Percentiles rank a stretch among this genome's conserved stretches.
These are phyloP conservation scores for Halyomorpha halys DNA, from an alignment of 1,140 invertebrate genomes.

Conservation along the genomic window DNA sequence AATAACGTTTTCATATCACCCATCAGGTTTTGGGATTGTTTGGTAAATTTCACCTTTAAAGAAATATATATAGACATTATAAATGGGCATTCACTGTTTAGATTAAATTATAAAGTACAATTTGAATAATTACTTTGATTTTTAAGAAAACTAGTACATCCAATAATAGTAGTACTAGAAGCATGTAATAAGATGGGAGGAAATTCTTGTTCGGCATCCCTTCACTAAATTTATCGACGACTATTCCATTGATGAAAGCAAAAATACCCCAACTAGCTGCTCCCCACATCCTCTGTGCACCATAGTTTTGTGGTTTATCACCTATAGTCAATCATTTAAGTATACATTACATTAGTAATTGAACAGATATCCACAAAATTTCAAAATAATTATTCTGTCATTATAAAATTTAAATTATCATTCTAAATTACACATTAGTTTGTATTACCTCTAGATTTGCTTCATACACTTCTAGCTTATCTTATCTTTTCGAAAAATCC, in stretches of 20 bases:
- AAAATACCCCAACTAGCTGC: constrained; percentile 69
- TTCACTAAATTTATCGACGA: constrained; percentile 48
- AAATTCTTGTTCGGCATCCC: neutral
- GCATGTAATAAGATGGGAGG: neutral
- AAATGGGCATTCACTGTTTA: too few species aligned
- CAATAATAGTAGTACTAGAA: neutral
- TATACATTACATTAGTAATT: too few species aligned
- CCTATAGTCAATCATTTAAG: constrained; percentile 35
- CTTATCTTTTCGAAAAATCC: too few species aligned
- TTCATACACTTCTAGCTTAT: too few species aligned
- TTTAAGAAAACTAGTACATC: neutral
- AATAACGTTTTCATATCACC: constrained; percentile 35
- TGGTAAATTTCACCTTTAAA: neutral
- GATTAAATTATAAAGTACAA: too few species aligned
- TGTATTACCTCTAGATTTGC: too few species aligned
- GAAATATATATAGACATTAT: too few species aligned
- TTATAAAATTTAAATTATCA: too few species aligned
- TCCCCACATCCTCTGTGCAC: constrained; percentile 72
- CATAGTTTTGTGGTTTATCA: constrained; percentile 55
- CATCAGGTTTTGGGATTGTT: neutral
- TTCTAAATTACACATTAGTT: too few species aligned
- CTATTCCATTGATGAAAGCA: constrained; percentile 56
- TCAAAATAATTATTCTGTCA: too few species aligned
- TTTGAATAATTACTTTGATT: too few species aligned
- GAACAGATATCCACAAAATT: too few species aligned